Percentiles rank a stretch among this genome's conserved stretches.
Evolutionary conservation across 2,888 invertebrate species (phyloP).

Genomic region (Phortica okadai): DNA sequence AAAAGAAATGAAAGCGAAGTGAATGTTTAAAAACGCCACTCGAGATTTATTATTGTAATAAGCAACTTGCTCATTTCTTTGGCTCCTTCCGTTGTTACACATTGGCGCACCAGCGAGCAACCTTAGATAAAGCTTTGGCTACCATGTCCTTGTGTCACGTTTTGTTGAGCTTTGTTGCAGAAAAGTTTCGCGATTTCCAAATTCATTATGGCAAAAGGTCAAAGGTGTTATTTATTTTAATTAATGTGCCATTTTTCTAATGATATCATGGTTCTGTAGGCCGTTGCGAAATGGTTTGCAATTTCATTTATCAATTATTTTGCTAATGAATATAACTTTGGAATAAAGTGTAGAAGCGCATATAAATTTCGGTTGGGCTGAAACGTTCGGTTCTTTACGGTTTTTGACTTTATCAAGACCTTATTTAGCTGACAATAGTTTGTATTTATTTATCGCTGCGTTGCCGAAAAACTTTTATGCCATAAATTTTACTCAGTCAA

Average conservation of each 20-base stretch:
- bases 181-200: neutral
- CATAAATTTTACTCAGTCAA: constrained; percentile 11
- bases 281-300: too few species aligned
- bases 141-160: neutral
- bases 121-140: neutral
- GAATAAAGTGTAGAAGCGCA: too few species aligned
- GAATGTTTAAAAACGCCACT: neutral
- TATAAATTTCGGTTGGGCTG: too few species aligned
- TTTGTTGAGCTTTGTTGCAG: neutral
- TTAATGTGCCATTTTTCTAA: too few species aligned
- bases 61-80: neutral
- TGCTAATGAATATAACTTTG: too few species aligned
- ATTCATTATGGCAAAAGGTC: neutral
- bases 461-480: constrained; percentile 3
- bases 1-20: neutral
- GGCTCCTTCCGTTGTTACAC: neutral
- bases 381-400: too few species aligned
- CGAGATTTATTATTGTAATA: neutral
- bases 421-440: neutral
- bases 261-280: too few species aligned
- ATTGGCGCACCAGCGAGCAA: neutral
- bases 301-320: too few species aligned
- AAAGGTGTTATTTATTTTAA: too few species aligned
- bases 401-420: neutral
- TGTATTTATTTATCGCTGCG: constrained; percentile 2